These are phyloP conservation scores for Chaunax sp. DNA, from an alignment of 2,797 vertebrate genomes.

Conservation along the genomic window DNA sequence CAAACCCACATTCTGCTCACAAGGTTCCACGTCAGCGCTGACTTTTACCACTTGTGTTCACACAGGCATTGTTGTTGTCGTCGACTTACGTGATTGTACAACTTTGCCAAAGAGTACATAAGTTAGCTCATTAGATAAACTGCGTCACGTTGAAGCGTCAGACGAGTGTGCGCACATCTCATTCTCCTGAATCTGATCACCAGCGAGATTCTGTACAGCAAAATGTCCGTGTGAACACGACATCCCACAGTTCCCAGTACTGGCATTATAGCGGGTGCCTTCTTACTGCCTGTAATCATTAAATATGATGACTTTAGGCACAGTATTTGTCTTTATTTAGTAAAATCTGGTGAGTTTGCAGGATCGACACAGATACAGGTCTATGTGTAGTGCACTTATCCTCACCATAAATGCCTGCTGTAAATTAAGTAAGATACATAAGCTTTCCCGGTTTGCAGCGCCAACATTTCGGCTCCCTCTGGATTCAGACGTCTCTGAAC, in stretches of 20 bases:
- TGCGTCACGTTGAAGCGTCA: conserved; percentile 12
- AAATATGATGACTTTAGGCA: conserved; percentile 15
- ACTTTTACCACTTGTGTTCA: conserved; percentile 38
- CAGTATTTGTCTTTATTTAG: conserved; percentile 32
- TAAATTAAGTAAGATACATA: conserved; percentile 36
- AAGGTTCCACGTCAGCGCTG: conserved; percentile 20
- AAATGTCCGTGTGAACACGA: conserved; percentile 53
- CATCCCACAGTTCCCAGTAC: conserved; percentile 28
- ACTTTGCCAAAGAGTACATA: conserved; percentile 76
- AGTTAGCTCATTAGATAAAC: conserved; percentile 39
- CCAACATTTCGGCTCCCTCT: conserved; percentile 27
- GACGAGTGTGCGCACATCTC: not conserved
- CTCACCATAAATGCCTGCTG: conserved; percentile 74
- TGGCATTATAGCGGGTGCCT: conserved; percentile 66
- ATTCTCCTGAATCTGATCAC: conserved; percentile 57
- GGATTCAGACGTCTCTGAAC: not conserved
- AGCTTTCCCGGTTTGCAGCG: conserved; percentile 41
- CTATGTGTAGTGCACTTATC: conserved; percentile 71
- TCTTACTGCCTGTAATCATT: conserved; percentile 56
- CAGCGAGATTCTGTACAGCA: conserved; percentile 68
- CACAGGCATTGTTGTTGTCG: conserved; percentile 72
- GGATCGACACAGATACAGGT: conserved; percentile 56
- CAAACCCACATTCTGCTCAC: conserved; percentile 9
- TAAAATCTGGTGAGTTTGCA: conserved; percentile 51
- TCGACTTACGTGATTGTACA: conserved; percentile 64